Evolutionary conservation across 2,888 invertebrate genomes (phyloP).

Genomic region (Empis livida): DNA sequence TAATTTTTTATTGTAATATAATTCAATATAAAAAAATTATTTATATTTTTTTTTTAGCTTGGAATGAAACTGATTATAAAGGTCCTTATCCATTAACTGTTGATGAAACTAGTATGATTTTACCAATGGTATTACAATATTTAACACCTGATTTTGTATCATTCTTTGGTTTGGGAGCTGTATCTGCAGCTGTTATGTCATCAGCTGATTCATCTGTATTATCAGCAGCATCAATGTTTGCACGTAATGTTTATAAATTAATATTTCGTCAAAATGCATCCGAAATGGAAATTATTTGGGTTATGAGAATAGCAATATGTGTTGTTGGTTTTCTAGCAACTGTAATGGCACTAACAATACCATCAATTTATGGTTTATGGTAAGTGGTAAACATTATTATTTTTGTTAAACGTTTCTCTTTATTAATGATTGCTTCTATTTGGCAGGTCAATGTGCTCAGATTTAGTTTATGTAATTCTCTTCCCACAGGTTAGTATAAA

Average conservation of each 20-base stretch:
- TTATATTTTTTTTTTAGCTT: constrained; percentile 48
- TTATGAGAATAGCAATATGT: constrained; percentile 85
- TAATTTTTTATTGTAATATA: not conserved
- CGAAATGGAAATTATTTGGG: constrained; percentile 95
- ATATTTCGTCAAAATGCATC: constrained; percentile 94
- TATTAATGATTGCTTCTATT: constrained; percentile 1
- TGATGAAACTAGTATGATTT: constrained; percentile 81
- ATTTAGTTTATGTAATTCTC: constrained; percentile 95
- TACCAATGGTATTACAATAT: constrained; percentile 94
- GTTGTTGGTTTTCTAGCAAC: constrained; percentile 86
- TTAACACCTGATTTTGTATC: constrained; percentile 92
- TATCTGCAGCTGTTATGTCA: constrained; percentile 99
- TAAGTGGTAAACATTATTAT: constrained; percentile 31
- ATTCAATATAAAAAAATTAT: not conserved
- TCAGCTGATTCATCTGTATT: constrained; percentile 97
- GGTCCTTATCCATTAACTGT: constrained; percentile 62
- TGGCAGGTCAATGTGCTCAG: constrained; percentile 91
- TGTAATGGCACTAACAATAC: constrained; percentile 92
- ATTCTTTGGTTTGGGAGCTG: constrained; percentile 95
- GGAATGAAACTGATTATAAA: constrained; percentile 85
- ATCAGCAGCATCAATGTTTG: constrained; percentile 98
- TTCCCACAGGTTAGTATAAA: constrained; percentile 90
- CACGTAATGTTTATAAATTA: constrained; percentile 94
- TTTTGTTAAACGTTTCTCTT: constrained; percentile 1
- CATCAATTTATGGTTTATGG: constrained; percentile 97